Evolutionary conservation across 2,888 invertebrate genomes (phyloP), one percentile per base, ranked within the genome.

Genomic region (Lasioglossum lativentre): DNA sequence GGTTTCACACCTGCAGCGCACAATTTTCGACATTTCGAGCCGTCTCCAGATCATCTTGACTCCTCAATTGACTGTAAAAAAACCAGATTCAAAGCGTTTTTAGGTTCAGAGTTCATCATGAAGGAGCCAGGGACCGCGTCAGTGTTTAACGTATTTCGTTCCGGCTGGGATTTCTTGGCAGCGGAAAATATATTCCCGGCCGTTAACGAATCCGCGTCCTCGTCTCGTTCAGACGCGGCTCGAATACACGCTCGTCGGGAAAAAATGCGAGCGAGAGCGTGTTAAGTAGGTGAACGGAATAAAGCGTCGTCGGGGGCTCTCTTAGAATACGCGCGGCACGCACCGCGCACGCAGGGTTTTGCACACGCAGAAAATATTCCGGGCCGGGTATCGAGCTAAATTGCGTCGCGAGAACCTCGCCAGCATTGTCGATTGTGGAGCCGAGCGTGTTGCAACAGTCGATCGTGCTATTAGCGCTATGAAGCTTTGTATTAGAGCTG

Each of bases 191-290:
- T 83, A 83, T 83, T 82, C 76, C 80, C 80, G 75, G 23, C 81
- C 82, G 80, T 89, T 86, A 87, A 88, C 81, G 81, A 80, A 77
- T 66, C 71, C 75, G 27, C 80, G 19, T 45, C 23, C 52, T 63
- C 78, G 82, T 59, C 47, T 85, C 80, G 86, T 66, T 75, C 73
- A 72, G 82, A 80, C 82, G 73, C 38, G 27, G 66, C 70, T 75
- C 47, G 27, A 47, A 10, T 72, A 56, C 38, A 52, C 2, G 52
- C 52, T 52, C 23, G 52, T 8, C 52, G 63, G 68, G 56, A 74
- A 73, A n/a, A 76, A 82, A 56, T 27, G 3, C 14, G 14, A 63
- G n/a, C 68, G 27, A 23, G 27, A 23, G 23, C 70, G 14, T 63
- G 78, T 56, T 52, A 52, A 75, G 80, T 75, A 75, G 78, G 74